These are phyloP conservation scores for Pseudomugil tenellus DNA, from an alignment of 2,797 vertebrate species.

Conservation along the genomic window DNA sequence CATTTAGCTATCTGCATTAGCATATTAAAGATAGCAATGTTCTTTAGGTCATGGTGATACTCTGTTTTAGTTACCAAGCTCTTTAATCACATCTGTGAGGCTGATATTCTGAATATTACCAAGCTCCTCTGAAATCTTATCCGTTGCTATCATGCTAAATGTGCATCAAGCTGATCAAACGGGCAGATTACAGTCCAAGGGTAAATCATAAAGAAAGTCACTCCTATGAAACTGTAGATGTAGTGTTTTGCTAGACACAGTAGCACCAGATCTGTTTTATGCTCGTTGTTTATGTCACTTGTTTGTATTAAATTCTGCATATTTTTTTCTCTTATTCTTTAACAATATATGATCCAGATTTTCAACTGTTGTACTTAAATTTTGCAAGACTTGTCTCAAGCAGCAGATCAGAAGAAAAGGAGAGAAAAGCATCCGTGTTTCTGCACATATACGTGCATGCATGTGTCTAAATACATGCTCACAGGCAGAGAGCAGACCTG, in stretches of 20 bases:
- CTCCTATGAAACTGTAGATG: no score
- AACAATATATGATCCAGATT: background rate
- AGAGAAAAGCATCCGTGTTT: background rate
- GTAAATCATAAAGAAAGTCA: background rate
- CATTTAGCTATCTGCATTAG: background rate
- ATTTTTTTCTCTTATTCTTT: constrained; percentile 2
- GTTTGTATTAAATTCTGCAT: constrained; percentile 3
- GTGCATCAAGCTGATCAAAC: background rate
- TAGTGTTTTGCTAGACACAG: no score
- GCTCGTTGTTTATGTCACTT: background rate
- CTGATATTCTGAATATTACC: background rate
- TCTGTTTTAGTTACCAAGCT: constrained; percentile 8
- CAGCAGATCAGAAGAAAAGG: background rate
- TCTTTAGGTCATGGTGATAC: background rate
- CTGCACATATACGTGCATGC: constrained; percentile 9
- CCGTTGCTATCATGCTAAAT: background rate
- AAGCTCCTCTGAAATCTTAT: constrained; percentile 2
- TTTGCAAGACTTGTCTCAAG: background rate
- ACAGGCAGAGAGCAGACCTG: constrained; percentile 20
- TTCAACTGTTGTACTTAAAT: background rate
- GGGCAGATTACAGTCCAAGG: background rate
- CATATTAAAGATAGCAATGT: constrained; percentile 1
- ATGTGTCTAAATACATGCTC: constrained; percentile 3
- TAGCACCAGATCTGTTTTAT: background rate
- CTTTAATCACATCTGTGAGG: constrained; percentile 15